Evolutionary conservation across 2,113 vertebrate species (phyloP).

Genomic region (Rhea americana): DNA sequence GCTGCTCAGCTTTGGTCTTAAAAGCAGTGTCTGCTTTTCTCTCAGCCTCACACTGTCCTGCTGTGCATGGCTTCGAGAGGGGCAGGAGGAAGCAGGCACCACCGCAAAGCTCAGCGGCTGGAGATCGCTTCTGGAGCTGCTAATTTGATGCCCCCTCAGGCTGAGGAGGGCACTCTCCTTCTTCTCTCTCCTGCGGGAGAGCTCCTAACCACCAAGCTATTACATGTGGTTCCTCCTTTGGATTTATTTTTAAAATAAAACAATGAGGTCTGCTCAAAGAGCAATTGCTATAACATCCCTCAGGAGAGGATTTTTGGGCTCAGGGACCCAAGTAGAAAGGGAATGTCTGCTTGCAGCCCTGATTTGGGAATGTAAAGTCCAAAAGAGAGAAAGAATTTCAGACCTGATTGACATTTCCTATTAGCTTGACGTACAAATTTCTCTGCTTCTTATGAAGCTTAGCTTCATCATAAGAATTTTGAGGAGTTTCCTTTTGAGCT

Average conservation of each 20-base stretch:
- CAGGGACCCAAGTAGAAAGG: not conserved
- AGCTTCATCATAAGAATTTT: not conserved
- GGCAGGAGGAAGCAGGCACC: not conserved
- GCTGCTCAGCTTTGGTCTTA: not conserved
- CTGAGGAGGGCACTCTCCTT: not conserved
- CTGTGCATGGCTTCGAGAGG: accelerated
- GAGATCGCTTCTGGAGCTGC: constrained; percentile 19
- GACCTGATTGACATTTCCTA: constrained; percentile 24
- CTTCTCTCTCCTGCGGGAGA: not conserved
- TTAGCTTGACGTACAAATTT: not conserved
- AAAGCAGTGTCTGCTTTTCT: not conserved
- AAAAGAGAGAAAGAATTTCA: not conserved
- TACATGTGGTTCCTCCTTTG: not conserved
- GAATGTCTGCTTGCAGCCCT: not conserved
- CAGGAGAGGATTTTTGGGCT: not conserved
- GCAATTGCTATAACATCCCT: constrained; percentile 17
- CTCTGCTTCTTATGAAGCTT: not conserved
- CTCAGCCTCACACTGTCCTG: accelerated
- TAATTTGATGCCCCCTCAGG: constrained; percentile 62
- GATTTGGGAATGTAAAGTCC: constrained; percentile 1
- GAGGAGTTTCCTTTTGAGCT: not conserved
- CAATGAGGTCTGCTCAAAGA: constrained; percentile 17
- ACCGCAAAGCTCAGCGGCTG: accelerated
- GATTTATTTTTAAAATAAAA: constrained; percentile 54
- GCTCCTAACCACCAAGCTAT: constrained; percentile 33